Conservation (phyloP, 37 sponge, comb jelly and placozoan genomes). For the Aplysina aerophoba region DNA sequence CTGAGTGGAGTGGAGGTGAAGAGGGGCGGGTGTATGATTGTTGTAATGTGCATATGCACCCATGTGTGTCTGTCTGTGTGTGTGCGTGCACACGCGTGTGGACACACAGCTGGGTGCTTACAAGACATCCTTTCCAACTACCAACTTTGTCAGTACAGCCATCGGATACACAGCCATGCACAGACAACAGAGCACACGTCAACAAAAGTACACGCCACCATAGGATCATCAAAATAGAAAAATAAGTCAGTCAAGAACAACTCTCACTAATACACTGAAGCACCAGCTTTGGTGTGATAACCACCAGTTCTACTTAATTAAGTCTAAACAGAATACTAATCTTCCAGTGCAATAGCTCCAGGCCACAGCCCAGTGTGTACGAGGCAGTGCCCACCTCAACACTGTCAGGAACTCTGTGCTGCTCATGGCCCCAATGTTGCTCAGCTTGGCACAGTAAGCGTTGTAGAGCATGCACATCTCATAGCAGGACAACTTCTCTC, state of each 20-base stretch:
- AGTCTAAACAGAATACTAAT: no score
- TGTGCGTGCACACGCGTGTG: no score
- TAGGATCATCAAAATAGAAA: neutral
- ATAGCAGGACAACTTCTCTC: conserved; percentile 5
- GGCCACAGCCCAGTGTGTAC: no score
- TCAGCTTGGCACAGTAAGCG: conserved; percentile 15
- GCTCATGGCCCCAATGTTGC: neutral
- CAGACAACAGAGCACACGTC: neutral
- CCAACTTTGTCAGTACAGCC: conserved; percentile 8
- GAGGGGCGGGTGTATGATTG: neutral
- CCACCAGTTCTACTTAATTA: no score
- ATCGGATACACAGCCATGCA: neutral
- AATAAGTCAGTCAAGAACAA: neutral
- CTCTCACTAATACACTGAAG: conserved; percentile 9
- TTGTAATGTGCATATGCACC: no score
- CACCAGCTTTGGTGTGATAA: no score
- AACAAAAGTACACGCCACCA: neutral
- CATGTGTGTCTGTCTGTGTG: no score
- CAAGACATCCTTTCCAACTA: neutral
- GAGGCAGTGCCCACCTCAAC: neutral
- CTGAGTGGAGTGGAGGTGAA: neutral
- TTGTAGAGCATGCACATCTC: conserved; percentile 21
- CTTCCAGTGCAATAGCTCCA: no score
- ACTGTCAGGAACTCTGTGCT: conserved; percentile 9
- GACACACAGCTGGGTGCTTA: neutral